Percentiles rank a stretch among this genome's conserved stretches.
Evolutionary conservation across 2,888 invertebrate genomes (phyloP).

Genomic region (Zygothrica quintamaculata): DNA sequence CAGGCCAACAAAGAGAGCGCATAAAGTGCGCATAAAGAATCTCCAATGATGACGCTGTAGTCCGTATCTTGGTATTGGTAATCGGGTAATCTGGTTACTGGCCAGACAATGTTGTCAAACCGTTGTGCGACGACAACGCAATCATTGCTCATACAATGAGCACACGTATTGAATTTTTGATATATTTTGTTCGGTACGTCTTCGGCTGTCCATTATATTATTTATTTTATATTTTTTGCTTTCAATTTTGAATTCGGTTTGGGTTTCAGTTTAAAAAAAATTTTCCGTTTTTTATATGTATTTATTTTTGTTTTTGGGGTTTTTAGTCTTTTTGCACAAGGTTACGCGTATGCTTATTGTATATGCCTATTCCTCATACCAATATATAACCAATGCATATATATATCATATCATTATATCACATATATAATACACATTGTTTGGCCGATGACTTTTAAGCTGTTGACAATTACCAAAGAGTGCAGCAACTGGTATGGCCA

Average conservation of each 20-base stretch:
- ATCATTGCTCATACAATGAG: too few species aligned
- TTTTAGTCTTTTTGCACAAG: slow-evolving; percentile 72
- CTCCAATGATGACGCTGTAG: slow-evolving; percentile 45
- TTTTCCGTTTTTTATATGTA: slow-evolving; percentile 4
- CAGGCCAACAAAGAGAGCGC: slow-evolving; percentile 31
- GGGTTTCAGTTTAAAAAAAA: slow-evolving; percentile 12
- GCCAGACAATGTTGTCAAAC: slow-evolving; percentile 26
- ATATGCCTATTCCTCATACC: slow-evolving; percentile 45
- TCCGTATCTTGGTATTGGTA: slow-evolving; percentile 16
- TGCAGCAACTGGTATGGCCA: slow-evolving; percentile 25
- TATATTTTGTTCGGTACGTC: slow-evolving; percentile 53
- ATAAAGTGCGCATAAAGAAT: slow-evolving; percentile 71
- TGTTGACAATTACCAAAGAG: slow-evolving; percentile 51
- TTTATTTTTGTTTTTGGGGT: slow-evolving; percentile 33
- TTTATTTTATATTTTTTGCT: slow-evolving; percentile 10
- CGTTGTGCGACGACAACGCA: slow-evolving; percentile 53
- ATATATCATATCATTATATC: slow-evolving; percentile 61
- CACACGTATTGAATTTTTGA: slow-evolving; percentile 76
- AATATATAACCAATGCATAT: neutral
- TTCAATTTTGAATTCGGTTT: slow-evolving; percentile 40
- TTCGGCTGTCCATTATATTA: neutral
- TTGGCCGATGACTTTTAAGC: slow-evolving; percentile 39
- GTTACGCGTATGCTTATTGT: slow-evolving; percentile 66
- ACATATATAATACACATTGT: slow-evolving; percentile 49
- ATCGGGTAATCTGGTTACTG: slow-evolving; percentile 45